Conservation (phyloP, 2,113 vertebrate species). For the Anoura caudifer region DNA sequence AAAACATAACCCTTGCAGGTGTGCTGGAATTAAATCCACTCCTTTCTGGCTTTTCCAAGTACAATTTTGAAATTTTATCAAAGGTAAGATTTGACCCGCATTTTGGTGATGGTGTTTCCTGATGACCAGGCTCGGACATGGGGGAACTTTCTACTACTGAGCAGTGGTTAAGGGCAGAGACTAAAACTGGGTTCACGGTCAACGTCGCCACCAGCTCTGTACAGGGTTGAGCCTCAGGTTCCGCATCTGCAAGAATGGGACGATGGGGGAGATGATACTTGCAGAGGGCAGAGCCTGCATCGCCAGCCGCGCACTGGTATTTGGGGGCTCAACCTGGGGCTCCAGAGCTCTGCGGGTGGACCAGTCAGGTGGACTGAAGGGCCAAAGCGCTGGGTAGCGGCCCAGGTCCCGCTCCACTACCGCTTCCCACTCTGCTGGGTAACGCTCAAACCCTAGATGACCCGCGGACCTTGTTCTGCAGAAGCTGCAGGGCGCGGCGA, state of each 20-base stretch:
- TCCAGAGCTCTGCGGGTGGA: neutral
- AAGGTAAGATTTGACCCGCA: neutral
- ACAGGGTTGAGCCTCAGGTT: neutral
- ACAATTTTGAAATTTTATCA: neutral
- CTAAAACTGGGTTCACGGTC: neutral
- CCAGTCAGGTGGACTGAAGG: accelerated
- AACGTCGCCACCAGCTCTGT: neutral
- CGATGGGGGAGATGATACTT: accelerated
- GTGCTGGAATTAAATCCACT: neutral
- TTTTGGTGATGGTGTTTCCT: neutral
- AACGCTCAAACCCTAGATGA: neutral
- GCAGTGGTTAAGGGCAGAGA: neutral
- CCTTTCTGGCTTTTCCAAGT: neutral
- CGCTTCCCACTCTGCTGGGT: neutral
- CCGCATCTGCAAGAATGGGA: neutral
- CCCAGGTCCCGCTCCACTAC: too few relatives aligned
- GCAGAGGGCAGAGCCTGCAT: neutral
- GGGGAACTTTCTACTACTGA: neutral
- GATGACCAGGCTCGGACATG: neutral
- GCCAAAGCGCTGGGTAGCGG: accelerated
- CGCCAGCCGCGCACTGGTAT: accelerated
- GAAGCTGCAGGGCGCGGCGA: accelerated
- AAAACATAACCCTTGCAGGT: neutral
- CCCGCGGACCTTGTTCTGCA: neutral
- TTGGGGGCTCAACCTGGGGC: neutral